Conservation (phyloP, 2,797 vertebrate genomes). For the Hybognathus amarus region DNA sequence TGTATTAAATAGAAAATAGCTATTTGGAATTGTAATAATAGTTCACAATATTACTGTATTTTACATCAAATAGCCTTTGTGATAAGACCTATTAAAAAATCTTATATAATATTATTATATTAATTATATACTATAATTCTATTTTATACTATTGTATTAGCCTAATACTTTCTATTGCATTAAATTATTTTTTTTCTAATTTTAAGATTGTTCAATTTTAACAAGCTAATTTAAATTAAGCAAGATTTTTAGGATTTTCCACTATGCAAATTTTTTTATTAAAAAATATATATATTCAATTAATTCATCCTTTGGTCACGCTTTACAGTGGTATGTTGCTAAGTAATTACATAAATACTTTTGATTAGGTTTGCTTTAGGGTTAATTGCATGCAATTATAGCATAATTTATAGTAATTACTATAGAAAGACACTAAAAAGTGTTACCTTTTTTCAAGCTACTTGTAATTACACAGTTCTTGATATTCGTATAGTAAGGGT, state of each 20-base stretch:
- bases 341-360: not conserved
- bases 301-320: not conserved
- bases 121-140: not conserved
- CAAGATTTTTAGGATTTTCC: not conserved
- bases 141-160: not conserved
- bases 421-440: too few species aligned
- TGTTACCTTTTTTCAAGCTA: not conserved
- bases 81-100: too few species aligned
- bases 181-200: not conserved
- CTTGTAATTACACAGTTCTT: not conserved
- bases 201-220: not conserved
- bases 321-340: not conserved
- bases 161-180: not conserved
- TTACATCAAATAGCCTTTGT: not conserved
- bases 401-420: too few species aligned
- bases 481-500: not conserved
- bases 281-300: not conserved
- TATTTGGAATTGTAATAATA: not conserved
- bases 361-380: too few species aligned
- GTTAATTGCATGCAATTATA: too few species aligned
- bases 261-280: not conserved
- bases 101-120: not conserved
- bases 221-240: not conserved
- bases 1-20: not conserved
- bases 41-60: not conserved